Evolutionary conservation across 2,113 vertebrate genomes (phyloP).

Genomic region (Cyphomyrus discorhynchus): DNA sequence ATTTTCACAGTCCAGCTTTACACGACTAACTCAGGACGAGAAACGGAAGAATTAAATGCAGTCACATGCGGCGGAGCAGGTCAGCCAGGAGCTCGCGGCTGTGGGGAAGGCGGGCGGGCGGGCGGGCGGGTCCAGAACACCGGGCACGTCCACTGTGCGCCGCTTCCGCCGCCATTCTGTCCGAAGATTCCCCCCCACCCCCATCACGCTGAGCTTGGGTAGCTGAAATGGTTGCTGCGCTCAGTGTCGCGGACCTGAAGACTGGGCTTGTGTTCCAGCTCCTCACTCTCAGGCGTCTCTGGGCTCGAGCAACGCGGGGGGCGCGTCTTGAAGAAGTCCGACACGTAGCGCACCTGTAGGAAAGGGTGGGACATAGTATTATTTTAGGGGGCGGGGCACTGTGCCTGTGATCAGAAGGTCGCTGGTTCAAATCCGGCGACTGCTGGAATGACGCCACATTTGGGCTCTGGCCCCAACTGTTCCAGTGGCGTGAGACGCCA

Average conservation of each 20-base stretch:
- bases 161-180: conserved; percentile 38
- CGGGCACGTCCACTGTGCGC: background rate
- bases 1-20: background rate
- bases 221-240: conserved; percentile 69
- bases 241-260: conserved; percentile 67
- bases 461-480: background rate
- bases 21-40: background rate
- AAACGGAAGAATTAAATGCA: background rate
- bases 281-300: conserved; percentile 47
- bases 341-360: conserved; percentile 72
- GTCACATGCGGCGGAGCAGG: background rate
- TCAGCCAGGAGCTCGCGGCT: background rate
- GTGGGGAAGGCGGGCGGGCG: background rate
- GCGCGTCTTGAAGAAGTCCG: conserved; percentile 82
- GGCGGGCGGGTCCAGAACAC: background rate
- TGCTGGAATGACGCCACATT: background rate
- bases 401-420: background rate
- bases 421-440: background rate
- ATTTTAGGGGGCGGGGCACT: background rate
- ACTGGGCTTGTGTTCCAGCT: conserved; percentile 67
- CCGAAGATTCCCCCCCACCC: conserved; percentile 42
- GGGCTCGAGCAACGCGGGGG: conserved; percentile 40
- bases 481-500: background rate
- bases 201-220: conserved; percentile 55
- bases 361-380: background rate